Evolutionary conservation across 2,113 vertebrate species (phyloP).

Genomic region (Saccopteryx bilineata): DNA sequence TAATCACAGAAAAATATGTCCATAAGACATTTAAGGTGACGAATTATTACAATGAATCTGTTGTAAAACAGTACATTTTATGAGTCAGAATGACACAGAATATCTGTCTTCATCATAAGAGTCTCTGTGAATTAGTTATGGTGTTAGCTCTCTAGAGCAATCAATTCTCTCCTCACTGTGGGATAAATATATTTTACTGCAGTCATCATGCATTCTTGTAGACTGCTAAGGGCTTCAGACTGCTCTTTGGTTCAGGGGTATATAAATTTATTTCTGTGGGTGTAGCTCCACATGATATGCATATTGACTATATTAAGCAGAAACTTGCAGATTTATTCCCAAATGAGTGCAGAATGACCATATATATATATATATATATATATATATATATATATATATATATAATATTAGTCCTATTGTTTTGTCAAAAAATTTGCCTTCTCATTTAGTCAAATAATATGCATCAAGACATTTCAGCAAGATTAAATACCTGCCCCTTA

Average conservation of each 20-base stretch:
- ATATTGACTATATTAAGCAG: constrained; percentile 65
- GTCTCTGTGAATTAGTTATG: constrained; percentile 84
- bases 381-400: background rate
- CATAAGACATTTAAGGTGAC: constrained; percentile 75
- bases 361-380: background rate
- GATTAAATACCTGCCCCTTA: constrained; percentile 74
- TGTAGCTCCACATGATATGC: constrained; percentile 55
- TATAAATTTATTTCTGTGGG: constrained; percentile 79
- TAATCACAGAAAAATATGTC: constrained; percentile 74
- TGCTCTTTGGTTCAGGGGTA: constrained; percentile 46
- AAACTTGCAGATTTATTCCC: constrained; percentile 69
- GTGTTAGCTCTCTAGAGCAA: constrained; percentile 81
- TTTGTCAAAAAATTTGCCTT: constrained; percentile 68
- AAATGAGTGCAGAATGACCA: constrained; percentile 42
- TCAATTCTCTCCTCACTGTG: constrained; percentile 82
- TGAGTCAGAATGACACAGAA: constrained; percentile 75
- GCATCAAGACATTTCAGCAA: constrained; percentile 58
- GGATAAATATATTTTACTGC: constrained; percentile 83
- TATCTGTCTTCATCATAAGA: constrained; percentile 83
- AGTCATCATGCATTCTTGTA: constrained; percentile 71
- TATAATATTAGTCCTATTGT: constrained; percentile 64
- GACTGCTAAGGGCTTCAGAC: constrained; percentile 72
- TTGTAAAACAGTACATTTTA: constrained; percentile 83
- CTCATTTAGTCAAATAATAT: constrained; percentile 77
- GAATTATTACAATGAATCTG: constrained; percentile 79